phyloP scores from a whole-genome alignment of 2,888 invertebrate species.

The Dolomedes plantarius region DNA sequence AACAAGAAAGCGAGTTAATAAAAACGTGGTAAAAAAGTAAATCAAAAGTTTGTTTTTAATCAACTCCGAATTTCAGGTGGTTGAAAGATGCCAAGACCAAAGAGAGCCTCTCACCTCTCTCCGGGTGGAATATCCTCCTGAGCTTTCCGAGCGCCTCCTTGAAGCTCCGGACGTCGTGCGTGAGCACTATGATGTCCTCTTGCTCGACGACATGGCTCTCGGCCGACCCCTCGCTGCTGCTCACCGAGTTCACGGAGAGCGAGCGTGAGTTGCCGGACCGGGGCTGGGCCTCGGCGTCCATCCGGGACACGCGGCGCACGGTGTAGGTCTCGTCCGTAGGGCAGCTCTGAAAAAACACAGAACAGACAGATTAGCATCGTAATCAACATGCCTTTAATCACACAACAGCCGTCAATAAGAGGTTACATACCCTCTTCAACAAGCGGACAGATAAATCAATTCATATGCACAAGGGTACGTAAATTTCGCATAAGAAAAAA shows the following conservation, averaged over 20 bases:
- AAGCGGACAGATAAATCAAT: no score
- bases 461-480: no score
- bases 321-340: slow-evolving; percentile 56
- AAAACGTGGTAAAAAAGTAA: no score
- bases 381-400: no score
- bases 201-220: slow-evolving; percentile 77
- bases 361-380: no score
- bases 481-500: no score
- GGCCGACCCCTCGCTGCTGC: slow-evolving; percentile 76
- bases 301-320: slow-evolving; percentile 21
- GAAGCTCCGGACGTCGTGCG: slow-evolving; percentile 78
- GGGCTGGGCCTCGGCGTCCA: slow-evolving; percentile 39
- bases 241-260: slow-evolving; percentile 77
- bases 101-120: slow-evolving; percentile 77
- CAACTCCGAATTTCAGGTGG: no score
- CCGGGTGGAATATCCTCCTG: slow-evolving; percentile 77
- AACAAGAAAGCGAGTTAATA: no score
- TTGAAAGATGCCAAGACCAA: no score
- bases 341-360: slow-evolving; percentile 44
- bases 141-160: slow-evolving; percentile 78
- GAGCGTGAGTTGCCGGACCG: slow-evolving; percentile 73
- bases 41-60: no score
- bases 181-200: slow-evolving; percentile 78
- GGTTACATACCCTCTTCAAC: no score
- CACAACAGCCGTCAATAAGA: no score